These are phyloP conservation scores for Coecobrya sp. DNA, from an alignment of 2,888 invertebrate genomes.

Conservation along the genomic window DNA sequence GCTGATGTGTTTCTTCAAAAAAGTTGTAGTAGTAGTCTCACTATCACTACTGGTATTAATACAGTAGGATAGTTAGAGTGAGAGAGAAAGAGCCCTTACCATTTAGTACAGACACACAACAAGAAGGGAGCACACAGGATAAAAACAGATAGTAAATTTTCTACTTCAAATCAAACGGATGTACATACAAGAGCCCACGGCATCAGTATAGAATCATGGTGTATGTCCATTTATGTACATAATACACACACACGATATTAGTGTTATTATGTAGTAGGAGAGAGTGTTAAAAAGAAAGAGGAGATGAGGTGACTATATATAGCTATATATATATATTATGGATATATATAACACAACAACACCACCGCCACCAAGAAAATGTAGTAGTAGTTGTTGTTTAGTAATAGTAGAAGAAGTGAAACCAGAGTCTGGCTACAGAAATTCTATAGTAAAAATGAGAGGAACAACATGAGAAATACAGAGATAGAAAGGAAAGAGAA, in stretches of 20 bases:
- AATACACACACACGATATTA: constrained; percentile 14
- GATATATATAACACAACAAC: constrained; percentile 28
- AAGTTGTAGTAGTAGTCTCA: constrained; percentile 37
- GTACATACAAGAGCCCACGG: constrained; percentile 62
- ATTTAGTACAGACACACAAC: constrained; percentile 56
- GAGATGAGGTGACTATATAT: constrained; percentile 75
- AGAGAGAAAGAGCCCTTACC: constrained; percentile 73
- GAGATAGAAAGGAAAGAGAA: constrained; percentile 59
- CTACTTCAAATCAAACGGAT: constrained; percentile 81
- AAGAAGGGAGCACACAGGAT: constrained; percentile 65
- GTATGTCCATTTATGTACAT: constrained; percentile 15
- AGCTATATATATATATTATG: constrained; percentile 10
- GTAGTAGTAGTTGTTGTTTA: constrained; percentile 39
- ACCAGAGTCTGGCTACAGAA: constrained; percentile 74
- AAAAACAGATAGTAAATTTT: constrained; percentile 80
- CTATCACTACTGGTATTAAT: constrained; percentile 64
- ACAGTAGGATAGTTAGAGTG: constrained; percentile 64
- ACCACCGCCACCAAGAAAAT: constrained; percentile 48
- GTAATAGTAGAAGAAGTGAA: constrained; percentile 68
- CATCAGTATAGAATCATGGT: constrained; percentile 54
- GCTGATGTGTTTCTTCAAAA: constrained; percentile 63
- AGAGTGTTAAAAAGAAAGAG: constrained; percentile 60
- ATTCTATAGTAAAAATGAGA: constrained; percentile 80
- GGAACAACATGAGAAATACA: constrained; percentile 74
- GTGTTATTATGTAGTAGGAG: constrained; percentile 20